Conservation (phyloP, 1,140 invertebrate genomes). For the Arion vulgaris region DNA sequence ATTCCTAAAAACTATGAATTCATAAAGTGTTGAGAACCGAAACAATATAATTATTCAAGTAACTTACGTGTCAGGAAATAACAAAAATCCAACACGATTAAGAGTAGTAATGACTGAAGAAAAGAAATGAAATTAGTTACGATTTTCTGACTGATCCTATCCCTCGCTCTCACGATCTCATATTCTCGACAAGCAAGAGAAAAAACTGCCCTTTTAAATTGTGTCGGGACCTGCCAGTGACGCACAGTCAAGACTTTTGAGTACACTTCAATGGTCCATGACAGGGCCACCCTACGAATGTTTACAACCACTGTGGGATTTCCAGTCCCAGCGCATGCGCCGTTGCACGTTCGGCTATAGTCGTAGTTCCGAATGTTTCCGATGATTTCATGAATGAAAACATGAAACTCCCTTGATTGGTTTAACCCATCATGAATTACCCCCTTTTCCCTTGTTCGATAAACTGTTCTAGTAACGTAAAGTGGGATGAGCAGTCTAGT, state of each 20-base stretch:
- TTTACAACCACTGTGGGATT: not conserved
- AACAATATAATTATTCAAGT: too few species aligned
- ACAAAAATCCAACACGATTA: too few species aligned
- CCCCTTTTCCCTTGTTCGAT: too few species aligned
- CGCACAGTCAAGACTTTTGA: not conserved
- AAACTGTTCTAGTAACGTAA: not conserved
- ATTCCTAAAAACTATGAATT: too few species aligned
- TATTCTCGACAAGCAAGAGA: not conserved
- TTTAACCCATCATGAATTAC: not conserved
- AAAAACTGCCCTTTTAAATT: not conserved
- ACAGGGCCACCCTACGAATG: not conserved
- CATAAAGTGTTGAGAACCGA: too few species aligned
- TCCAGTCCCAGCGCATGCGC: not conserved
- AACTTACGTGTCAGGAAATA: too few species aligned
- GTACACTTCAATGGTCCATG: not conserved
- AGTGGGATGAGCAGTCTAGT: not conserved
- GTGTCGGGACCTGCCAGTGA: too few species aligned
- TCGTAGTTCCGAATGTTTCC: not conserved
- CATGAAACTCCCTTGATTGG: not conserved
- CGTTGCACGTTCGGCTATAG: not conserved
- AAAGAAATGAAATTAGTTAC: too few species aligned
- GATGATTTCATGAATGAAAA: conserved; percentile 6
- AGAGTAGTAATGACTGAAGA: too few species aligned
- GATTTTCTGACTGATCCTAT: too few species aligned
- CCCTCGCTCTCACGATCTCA: too few species aligned